A percentile compares a stretch with the other conserved stretches of the same genome.
Conservation (phyloP, 35 echinoderm and acorn worm species). For the Apostichopus japonicus region DNA sequence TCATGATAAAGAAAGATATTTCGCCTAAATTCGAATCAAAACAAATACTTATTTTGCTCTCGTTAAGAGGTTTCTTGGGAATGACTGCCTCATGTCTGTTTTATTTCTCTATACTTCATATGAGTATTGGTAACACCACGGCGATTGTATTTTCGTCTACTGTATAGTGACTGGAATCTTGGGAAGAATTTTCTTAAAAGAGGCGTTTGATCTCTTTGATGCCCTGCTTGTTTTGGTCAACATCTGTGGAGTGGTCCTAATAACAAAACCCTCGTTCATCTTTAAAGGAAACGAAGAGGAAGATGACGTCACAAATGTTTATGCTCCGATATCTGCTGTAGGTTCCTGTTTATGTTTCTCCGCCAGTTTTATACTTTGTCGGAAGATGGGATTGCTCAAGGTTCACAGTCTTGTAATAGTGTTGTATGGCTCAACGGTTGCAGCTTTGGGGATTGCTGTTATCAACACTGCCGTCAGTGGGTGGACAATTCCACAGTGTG, state of each 20-base stretch:
- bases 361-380: neutral
- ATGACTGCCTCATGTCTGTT: neutral
- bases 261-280: neutral
- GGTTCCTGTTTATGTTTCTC: neutral
- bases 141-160: neutral
- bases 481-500: neutral
- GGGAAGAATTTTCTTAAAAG: slow-evolving; percentile 3
- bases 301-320: neutral
- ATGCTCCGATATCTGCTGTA: neutral
- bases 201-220: neutral
- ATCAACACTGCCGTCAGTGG: neutral
- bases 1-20: neutral
- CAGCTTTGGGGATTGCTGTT: neutral
- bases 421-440: neutral
- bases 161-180: neutral
- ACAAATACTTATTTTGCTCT: neutral
- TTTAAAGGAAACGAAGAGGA: slow-evolving; percentile 3
- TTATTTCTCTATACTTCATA: neutral
- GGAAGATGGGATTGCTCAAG: neutral
- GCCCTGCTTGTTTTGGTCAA: neutral
- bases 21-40: neutral
- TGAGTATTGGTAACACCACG: neutral
- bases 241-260: neutral
- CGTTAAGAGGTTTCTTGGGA: neutral
- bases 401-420: neutral